These are phyloP conservation scores for Physeter macrocephalus DNA, from an alignment of 2,113 vertebrate genomes.

Conservation along the genomic window DNA sequence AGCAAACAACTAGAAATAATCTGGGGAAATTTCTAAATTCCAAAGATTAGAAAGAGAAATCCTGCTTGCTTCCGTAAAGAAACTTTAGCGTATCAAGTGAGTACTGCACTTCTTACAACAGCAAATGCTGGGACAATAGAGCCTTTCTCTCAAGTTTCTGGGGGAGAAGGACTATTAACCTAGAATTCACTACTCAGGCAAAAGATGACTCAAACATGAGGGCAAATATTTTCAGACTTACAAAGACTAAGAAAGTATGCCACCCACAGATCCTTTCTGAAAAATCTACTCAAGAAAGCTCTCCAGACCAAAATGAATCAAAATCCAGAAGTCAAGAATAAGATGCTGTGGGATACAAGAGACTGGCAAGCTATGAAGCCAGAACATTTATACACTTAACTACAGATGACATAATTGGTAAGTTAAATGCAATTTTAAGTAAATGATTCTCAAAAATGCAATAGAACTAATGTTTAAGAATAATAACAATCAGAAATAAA, in stretches of 20 bases:
- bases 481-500: neutral
- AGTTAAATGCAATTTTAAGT: neutral
- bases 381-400: neutral
- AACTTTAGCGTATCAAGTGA: neutral
- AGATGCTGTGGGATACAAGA: neutral
- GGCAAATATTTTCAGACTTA: neutral
- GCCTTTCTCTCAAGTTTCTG: neutral
- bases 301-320: neutral
- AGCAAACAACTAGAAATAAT: neutral
- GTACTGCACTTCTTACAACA: accelerated
- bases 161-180: neutral
- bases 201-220: neutral
- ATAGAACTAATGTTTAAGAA: neutral
- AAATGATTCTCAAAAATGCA: neutral
- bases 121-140: neutral
- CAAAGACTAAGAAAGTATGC: neutral
- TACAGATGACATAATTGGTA: neutral
- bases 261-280: neutral
- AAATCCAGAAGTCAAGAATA: neutral
- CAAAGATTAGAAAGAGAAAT: neutral
- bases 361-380: neutral
- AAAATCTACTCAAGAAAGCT: neutral
- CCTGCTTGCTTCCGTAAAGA: neutral
- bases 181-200: neutral
- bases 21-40: neutral